phyloP scores from a whole-genome alignment of 2,888 invertebrate species.

The Scrobipalpa costella region DNA sequence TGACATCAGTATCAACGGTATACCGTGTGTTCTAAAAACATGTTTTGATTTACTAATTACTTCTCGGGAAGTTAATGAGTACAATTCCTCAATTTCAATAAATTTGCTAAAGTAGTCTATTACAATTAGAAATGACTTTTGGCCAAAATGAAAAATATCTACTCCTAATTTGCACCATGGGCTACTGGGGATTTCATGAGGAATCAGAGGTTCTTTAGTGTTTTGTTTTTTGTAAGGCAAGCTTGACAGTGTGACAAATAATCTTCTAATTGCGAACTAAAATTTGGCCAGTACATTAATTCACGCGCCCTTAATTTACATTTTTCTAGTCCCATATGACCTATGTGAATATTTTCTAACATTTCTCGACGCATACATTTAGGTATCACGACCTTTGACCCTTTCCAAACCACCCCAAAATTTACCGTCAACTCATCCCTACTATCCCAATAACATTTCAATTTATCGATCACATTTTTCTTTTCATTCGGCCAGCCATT shows the following conservation, averaged over 20 bases:
- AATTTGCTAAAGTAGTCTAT: conserved; percentile 33
- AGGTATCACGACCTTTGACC: conserved; percentile 33
- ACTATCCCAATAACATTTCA: conserved; percentile 19
- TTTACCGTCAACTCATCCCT: conserved; percentile 30
- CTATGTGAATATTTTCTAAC: conserved; percentile 33
- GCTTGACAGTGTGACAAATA: conserved; percentile 31
- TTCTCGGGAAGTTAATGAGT: conserved; percentile 19
- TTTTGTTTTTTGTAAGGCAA: conserved; percentile 31
- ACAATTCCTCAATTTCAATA: conserved; percentile 26
- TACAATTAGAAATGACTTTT: conserved; percentile 29
- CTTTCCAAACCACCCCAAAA: conserved; percentile 34
- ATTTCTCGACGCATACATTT: conserved; percentile 31
- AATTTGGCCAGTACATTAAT: conserved; percentile 36
- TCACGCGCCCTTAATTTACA: conserved; percentile 34
- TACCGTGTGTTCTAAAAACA: conserved; percentile 34
- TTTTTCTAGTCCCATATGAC: conserved; percentile 36
- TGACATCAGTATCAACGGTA: conserved; percentile 31
- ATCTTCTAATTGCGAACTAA: conserved; percentile 33
- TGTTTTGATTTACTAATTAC: conserved; percentile 32
- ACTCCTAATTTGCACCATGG: conserved; percentile 32
- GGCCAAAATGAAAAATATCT: conserved; percentile 28
- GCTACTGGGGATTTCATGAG: conserved; percentile 32
- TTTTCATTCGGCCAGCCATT: no score
- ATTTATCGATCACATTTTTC: neutral
- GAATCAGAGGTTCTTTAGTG: conserved; percentile 22